Evolutionary conservation across 2,797 vertebrate genomes (phyloP).

Genomic region (Propithecus deckenii): DNA sequence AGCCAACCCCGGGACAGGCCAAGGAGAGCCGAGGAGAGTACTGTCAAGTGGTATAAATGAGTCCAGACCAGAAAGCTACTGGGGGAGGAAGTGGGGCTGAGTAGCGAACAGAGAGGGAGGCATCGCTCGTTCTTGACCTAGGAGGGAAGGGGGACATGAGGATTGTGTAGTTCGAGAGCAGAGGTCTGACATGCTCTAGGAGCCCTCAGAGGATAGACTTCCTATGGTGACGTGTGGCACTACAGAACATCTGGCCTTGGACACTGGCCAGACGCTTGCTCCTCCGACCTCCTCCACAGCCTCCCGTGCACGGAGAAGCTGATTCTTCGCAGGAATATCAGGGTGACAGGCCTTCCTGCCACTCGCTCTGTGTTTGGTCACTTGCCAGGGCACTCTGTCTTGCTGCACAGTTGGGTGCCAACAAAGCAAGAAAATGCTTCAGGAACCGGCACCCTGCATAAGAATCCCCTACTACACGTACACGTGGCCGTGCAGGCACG

Average conservation of each 20-base stretch:
- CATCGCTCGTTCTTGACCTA: rapidly evolving
- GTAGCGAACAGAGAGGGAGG: not conserved
- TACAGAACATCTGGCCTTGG: conserved; percentile 57
- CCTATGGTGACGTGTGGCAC: not conserved
- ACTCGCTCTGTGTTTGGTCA: conserved; percentile 20
- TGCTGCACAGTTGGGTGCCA: not conserved
- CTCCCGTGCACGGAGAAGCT: conserved; percentile 10
- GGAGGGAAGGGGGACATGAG: rapidly evolving
- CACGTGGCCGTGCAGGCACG: rapidly evolving
- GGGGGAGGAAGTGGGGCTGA: not conserved
- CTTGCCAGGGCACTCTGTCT: conserved; percentile 20
- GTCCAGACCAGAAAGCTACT: not conserved
- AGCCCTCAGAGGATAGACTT: not conserved
- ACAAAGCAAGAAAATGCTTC: not conserved
- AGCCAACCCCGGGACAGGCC: not conserved
- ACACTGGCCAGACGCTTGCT: conserved; percentile 15
- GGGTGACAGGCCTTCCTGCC: not conserved
- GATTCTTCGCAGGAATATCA: not conserved
- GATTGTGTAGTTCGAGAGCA: not conserved
- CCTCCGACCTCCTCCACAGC: not conserved
- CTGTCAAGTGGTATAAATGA: rapidly evolving
- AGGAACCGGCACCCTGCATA: not conserved
- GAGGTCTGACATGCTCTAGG: not conserved
- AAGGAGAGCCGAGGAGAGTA: rapidly evolving
- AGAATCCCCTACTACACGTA: not conserved